phyloP scores from a whole-genome alignment of 2,888 invertebrate species.

The Chrysotoxum bicinctum region DNA sequence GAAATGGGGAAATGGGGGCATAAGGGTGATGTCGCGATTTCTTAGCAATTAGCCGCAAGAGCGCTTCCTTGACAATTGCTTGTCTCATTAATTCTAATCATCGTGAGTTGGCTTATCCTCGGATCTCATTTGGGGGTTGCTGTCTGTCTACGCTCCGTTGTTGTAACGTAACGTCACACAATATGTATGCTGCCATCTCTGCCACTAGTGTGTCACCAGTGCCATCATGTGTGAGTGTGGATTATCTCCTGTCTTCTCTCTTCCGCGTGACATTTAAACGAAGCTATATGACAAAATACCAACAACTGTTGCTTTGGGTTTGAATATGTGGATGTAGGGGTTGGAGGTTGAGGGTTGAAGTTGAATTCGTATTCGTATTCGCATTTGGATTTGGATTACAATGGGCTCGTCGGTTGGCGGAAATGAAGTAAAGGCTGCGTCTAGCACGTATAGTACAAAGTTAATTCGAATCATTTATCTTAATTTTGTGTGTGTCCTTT shows the following conservation, averaged over 20 bases:
- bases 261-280: conserved; percentile 46
- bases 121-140: conserved; percentile 65
- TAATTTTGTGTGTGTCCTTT: conserved; percentile 68
- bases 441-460: conserved; percentile 67
- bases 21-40: conserved; percentile 65
- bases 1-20: conserved; percentile 50
- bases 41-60: conserved; percentile 72
- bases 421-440: conserved; percentile 49
- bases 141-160: conserved; percentile 35
- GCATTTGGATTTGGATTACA: conserved; percentile 15
- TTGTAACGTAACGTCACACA: conserved; percentile 39
- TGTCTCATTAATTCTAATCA: conserved; percentile 73
- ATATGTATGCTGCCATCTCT: conserved; percentile 17
- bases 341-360: not conserved
- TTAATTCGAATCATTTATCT: conserved; percentile 73
- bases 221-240: conserved; percentile 50
- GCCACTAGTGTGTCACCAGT: conserved; percentile 43
- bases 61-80: conserved; percentile 72
- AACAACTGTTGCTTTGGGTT: conserved; percentile 61
- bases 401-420: conserved; percentile 14
- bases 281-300: conserved; percentile 53
- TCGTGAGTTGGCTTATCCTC: conserved; percentile 70
- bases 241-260: conserved; percentile 37
- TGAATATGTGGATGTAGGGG: not conserved
- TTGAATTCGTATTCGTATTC: not conserved